Evolutionary conservation across 2,888 invertebrate genomes (phyloP).

Genomic region (Cybosia mesomella): DNA sequence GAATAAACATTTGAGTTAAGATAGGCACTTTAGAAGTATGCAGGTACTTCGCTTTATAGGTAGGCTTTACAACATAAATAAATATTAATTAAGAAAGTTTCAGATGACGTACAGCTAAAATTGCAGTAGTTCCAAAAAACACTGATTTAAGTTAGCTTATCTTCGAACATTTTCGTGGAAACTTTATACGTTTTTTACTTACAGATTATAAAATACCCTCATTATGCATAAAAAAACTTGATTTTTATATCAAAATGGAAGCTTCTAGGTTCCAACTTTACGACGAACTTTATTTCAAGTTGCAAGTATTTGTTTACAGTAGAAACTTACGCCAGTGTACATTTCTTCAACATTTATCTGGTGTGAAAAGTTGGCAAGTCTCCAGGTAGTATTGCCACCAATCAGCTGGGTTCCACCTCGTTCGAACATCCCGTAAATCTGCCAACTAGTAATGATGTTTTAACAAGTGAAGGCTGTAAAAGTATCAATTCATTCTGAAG

Average conservation of each 20-base stretch:
- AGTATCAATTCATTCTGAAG: constrained; percentile 13
- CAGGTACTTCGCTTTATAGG: constrained; percentile 17
- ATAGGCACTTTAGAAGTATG: too few relatives aligned
- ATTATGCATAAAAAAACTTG: too few relatives aligned
- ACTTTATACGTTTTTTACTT: background rate
- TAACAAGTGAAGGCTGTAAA: constrained; percentile 16
- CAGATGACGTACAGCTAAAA: constrained; percentile 29
- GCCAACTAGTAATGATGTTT: constrained; percentile 18
- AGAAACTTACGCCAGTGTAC: constrained; percentile 21
- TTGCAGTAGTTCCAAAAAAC: constrained; percentile 21
- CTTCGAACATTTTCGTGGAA: constrained; percentile 3
- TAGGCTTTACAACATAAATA: constrained; percentile 35
- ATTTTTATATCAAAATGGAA: too few relatives aligned
- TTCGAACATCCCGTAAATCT: constrained; percentile 42
- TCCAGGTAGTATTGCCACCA: constrained; percentile 47
- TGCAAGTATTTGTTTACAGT: background rate
- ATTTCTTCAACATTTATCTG: constrained; percentile 42
- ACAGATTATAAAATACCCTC: background rate
- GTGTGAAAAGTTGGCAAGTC: constrained; percentile 40
- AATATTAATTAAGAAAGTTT: constrained; percentile 50
- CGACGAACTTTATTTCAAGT: background rate
- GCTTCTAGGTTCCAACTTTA: too few relatives aligned
- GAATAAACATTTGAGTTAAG: too few relatives aligned
- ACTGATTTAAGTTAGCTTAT: constrained; percentile 9
- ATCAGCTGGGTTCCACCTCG: constrained; percentile 41